Conservation (phyloP, 2,888 invertebrate species). For the Megaustenia siamemsis region DNA sequence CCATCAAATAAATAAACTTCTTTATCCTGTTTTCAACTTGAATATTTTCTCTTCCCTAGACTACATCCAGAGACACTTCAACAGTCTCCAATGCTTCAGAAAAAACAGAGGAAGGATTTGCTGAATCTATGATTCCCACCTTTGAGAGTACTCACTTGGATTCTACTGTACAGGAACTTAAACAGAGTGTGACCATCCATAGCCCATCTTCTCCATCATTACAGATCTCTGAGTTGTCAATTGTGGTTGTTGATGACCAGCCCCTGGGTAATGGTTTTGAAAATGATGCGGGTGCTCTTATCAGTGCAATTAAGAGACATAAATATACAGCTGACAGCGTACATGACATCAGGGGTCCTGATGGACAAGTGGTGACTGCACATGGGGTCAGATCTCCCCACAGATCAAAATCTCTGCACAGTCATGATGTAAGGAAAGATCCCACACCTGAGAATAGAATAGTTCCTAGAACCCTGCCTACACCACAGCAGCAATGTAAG, state of each 20-base stretch:
- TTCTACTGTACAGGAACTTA: background rate
- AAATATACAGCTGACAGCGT: background rate
- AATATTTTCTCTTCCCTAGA: background rate
- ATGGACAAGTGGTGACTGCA: background rate
- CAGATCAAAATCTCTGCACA: constrained; percentile 20
- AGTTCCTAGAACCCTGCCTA: too few species aligned
- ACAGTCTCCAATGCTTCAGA: background rate
- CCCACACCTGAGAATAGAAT: too few species aligned
- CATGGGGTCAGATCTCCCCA: background rate
- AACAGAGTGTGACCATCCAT: background rate
- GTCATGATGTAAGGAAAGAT: constrained; percentile 63
- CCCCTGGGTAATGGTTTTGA: constrained; percentile 64
- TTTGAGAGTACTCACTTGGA: constrained; percentile 16
- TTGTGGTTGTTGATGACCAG: constrained; percentile 33
- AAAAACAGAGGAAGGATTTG: background rate
- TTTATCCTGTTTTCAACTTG: too few species aligned
- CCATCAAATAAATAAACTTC: too few species aligned
- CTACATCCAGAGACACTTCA: constrained; percentile 16
- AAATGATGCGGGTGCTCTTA: constrained; percentile 12
- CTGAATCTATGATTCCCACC: constrained; percentile 7
- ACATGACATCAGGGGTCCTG: background rate
- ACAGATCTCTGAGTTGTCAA: constrained; percentile 43
- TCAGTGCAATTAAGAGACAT: background rate
- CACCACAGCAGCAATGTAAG: constrained; percentile 65
- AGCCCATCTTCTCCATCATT: constrained; percentile 45